These are phyloP conservation scores for Euthynnus affinis DNA, from an alignment of 2,797 vertebrate species.

Conservation along the genomic window DNA sequence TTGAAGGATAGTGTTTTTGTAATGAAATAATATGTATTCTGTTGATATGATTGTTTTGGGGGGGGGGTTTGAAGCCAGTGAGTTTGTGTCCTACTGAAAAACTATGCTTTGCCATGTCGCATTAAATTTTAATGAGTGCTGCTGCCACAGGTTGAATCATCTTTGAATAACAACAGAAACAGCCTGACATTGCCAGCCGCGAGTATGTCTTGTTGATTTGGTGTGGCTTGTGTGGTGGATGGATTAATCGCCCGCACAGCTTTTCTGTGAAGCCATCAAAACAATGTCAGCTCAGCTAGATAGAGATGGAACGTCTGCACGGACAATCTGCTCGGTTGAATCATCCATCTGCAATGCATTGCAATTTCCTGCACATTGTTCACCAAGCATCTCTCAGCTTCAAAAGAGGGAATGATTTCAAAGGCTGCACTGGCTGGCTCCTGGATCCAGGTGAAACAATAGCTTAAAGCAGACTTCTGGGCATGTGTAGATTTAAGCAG, in stretches of 20 bases:
- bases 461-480: slow-evolving; percentile 67
- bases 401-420: slow-evolving; percentile 38
- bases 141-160: slow-evolving; percentile 59
- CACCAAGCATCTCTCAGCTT: slow-evolving; percentile 54
- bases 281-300: slow-evolving; percentile 67
- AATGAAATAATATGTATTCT: slow-evolving; percentile 50
- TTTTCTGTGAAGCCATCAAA: slow-evolving; percentile 73
- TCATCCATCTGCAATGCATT: slow-evolving; percentile 57
- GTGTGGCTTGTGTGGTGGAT: slow-evolving; percentile 47
- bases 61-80: neutral
- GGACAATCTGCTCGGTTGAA: slow-evolving; percentile 67
- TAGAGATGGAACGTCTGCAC: slow-evolving; percentile 64
- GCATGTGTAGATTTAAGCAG: slow-evolving; percentile 75
- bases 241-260: slow-evolving; percentile 63
- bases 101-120: slow-evolving; percentile 24
- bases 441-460: slow-evolving; percentile 80
- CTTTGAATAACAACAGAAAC: slow-evolving; percentile 51
- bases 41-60: slow-evolving; percentile 36
- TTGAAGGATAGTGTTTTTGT: slow-evolving; percentile 37
- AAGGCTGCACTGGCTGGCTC: slow-evolving; percentile 38
- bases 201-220: slow-evolving; percentile 61
- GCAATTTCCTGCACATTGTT: slow-evolving; percentile 68
- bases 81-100: slow-evolving; percentile 31
- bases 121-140: slow-evolving; percentile 50
- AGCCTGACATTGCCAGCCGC: slow-evolving; percentile 26